Evolutionary conservation across 2,113 vertebrate genomes (phyloP), one percentile per base, ranked within the genome.

Genomic region (Henicopernis longicauda): DNA sequence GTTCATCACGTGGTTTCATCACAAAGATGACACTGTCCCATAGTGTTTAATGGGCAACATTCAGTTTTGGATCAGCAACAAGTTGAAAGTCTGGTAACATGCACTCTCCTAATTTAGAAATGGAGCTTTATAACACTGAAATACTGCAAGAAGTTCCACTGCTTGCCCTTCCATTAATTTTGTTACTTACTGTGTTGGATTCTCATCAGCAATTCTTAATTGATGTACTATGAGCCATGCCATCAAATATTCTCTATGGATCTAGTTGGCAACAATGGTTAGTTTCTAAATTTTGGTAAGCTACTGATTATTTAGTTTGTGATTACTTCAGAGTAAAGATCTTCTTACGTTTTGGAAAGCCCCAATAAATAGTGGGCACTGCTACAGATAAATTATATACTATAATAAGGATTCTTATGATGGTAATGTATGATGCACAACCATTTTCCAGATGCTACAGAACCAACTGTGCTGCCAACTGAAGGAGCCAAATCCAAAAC

Each of bases 381-480:
- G 78, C 70, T 79, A 91, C 66, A 91, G 40, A 87, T 79, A 95
- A 89, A 81, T 90, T 82, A 91, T 79, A 76, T 21, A 72, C 81
- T 69, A 76, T 73, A 91, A 62, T 91, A 93, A 82, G 52, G 38
- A 85, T 84, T 84, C 70, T 94, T 92, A 85, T 38, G 65, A 76
- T 82, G 81, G 61, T 45, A 84, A 91, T 84, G 50, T 36, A 87
- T 58, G 89, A 96, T 82, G 86, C 74, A 91, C 40, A 10, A 72
- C 82, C 89, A 82, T 94, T 95, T 85, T 96, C 91, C 93, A 95
- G 81, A 93, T 94, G 95, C 86, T 77, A 74, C 81, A 90, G 95
- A 90, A 94, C 91, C 85, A 93, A 89, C 34, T 95, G 93, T 95
- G 83, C 93, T 97, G 97, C 95, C 95, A 97, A 50, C 49, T 77